Conservation (phyloP, 30 jellyfish, hydroid and myxozoan species). For the Mastigias papua region DNA sequence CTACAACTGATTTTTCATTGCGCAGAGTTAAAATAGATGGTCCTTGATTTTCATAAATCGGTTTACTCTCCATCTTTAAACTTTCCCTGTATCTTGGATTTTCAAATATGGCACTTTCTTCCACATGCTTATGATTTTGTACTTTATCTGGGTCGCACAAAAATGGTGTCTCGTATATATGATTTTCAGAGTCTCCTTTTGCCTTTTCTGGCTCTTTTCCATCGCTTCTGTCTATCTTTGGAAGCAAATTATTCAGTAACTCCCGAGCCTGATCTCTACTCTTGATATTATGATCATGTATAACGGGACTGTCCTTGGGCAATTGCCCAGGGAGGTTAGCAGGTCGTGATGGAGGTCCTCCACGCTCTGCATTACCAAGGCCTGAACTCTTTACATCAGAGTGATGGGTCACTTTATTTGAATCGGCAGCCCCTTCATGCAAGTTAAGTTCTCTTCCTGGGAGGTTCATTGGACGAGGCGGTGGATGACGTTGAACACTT, state of each 20-base stretch:
- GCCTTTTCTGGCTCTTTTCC: neutral
- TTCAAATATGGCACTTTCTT: constrained; percentile 15
- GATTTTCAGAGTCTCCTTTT: neutral
- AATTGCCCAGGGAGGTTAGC: constrained; percentile 23
- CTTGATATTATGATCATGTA: neutral
- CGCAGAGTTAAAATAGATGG: constrained; percentile 24
- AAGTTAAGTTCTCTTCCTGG: constrained; percentile 27
- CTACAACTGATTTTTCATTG: neutral
- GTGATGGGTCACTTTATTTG: neutral
- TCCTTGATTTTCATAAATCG: constrained; percentile 55
- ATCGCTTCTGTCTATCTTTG: constrained; percentile 6
- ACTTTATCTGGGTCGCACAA: neutral
- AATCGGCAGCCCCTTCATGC: neutral
- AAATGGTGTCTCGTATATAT: constrained; percentile 38
- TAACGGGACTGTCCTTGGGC: neutral
- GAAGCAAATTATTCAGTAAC: constrained; percentile 26
- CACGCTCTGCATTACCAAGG: neutral
- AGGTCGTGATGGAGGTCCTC: constrained; percentile 35
- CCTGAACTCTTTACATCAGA: neutral
- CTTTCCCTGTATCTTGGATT: constrained; percentile 61
- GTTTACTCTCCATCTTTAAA: constrained; percentile 23
- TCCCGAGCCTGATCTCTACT: constrained; percentile 52
- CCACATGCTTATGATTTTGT: neutral
- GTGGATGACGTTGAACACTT: constrained; percentile 7
- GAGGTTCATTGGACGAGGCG: constrained; percentile 41